These are phyloP conservation scores for Prietella phreatophila DNA, from an alignment of 2,113 vertebrate species.

Conservation along the genomic window DNA sequence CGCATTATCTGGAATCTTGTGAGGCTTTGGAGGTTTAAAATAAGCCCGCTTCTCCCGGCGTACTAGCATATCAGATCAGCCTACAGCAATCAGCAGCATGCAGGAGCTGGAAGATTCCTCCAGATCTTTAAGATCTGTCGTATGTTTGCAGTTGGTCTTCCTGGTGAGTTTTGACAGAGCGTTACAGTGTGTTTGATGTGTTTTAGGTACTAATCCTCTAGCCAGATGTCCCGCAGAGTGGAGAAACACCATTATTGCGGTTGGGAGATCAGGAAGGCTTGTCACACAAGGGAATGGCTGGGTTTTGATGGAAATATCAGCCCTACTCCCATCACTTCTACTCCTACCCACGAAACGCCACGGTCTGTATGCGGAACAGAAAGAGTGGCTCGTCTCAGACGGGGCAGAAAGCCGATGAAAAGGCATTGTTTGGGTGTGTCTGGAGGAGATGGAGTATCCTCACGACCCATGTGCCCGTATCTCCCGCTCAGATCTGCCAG, in stretches of 20 bases:
- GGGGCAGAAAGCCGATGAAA: neutral
- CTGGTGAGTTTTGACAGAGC: too few species aligned
- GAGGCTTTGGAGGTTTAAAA: neutral
- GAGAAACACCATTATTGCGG: neutral
- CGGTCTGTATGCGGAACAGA: neutral
- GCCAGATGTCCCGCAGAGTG: too few species aligned
- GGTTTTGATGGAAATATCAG: neutral
- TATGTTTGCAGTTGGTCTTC: neutral
- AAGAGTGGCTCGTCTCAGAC: neutral
- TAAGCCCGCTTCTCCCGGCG: neutral
- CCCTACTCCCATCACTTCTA: neutral
- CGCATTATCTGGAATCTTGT: neutral
- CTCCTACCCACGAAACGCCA: neutral
- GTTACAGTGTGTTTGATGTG: too few species aligned
- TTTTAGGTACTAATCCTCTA: too few species aligned
- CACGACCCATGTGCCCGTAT: conserved; percentile 35
- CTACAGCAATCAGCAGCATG: neutral
- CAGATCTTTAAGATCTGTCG: neutral
- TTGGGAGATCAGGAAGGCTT: neutral
- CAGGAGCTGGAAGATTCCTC: neutral
- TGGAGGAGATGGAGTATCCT: neutral
- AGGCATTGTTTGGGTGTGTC: conserved; percentile 12
- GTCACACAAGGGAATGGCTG: neutral
- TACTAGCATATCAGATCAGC: neutral
- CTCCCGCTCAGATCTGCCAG: conserved; percentile 46